Base-by-base conservation (phyloP, 2,113 vertebrate genomes). In the Misgurnus mizolepis region DNA sequence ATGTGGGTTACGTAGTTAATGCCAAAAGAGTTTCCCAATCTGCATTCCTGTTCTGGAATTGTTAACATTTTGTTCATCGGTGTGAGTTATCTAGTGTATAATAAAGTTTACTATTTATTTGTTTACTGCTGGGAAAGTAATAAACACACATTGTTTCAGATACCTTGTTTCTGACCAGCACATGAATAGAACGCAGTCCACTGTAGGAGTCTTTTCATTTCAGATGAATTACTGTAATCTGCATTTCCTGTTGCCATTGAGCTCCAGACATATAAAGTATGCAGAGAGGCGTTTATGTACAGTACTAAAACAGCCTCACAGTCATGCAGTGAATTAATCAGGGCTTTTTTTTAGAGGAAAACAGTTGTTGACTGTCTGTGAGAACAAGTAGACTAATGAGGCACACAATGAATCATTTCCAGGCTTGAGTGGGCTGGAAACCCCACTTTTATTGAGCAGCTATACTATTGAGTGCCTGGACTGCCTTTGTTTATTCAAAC, bases 221-320 rank as follows among this genome's bases (percentile, higher is more conserved):
- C 39, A 62, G 65, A 70, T 45, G 9, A 40, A 12, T 47, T 61
- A 60, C 67, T 72, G 78, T 67, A 17, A 65, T 73, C 72, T 80
- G 78, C 67, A 80, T 80, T 84, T 84, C 82, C 82, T 56, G 82
- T 68, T 61, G 66, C 73, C 34, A 41, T 7, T 17, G 41, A 72
- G 17, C 39, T 15, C 69, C 50, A 18, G 45, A 10, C 68, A 18
- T 8, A 69, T 56, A 39, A 75, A 69, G 55, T 27, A 40, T 53
- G 56, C 3, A n/a, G 55, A n/a, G 55, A 58, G 55, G 55, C 55
- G 7, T 58, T 58, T 18, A 18, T n/a, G 17, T 58, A n/a, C 55
- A 58, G 17, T 18, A 3, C 55, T 58, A 14, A n/a, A 18, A 58
- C 55, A 58, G 55, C 17, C 55, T 49, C 49, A 27, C n/a, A 64